Conservation (phyloP, 2,888 invertebrate genomes). For the Orchesella flavescens region DNA sequence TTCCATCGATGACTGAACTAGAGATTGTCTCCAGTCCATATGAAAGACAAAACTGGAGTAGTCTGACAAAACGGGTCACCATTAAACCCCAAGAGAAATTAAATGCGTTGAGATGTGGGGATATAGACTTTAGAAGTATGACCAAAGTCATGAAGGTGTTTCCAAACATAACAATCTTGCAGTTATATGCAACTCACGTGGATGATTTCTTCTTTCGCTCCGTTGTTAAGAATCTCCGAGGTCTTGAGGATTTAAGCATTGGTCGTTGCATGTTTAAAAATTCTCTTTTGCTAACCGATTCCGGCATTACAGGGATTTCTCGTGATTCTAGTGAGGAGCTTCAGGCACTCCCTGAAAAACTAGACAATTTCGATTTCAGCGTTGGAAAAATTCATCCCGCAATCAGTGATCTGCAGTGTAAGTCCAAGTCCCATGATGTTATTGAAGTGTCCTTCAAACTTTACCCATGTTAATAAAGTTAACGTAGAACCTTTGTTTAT, state of each 20-base stretch:
- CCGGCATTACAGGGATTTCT: constrained; percentile 47
- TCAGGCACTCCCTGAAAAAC: background rate
- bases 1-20: constrained; percentile 40
- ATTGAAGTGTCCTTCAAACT: too few relatives aligned
- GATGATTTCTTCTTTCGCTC: constrained; percentile 45
- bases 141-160: constrained; percentile 41
- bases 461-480: too few relatives aligned
- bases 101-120: constrained; percentile 38
- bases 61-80: constrained; percentile 15
- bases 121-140: constrained; percentile 43
- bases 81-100: background rate
- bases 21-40: constrained; percentile 46
- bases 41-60: constrained; percentile 30
- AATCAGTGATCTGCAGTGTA: constrained; percentile 51
- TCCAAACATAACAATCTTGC: constrained; percentile 36
- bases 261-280: constrained; percentile 11
- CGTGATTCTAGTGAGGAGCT: constrained; percentile 23
- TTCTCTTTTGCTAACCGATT: constrained; percentile 40
- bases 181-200: constrained; percentile 37
- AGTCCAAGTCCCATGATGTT: too few relatives aligned
- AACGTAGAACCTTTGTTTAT: background rate
- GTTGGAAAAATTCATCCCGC: constrained; percentile 17
- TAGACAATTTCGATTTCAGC: background rate
- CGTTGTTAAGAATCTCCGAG: constrained; percentile 22
- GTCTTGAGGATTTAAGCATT: constrained; percentile 39